phyloP scores from a whole-genome alignment of 2,797 vertebrate species.

The Pampus argenteus region DNA sequence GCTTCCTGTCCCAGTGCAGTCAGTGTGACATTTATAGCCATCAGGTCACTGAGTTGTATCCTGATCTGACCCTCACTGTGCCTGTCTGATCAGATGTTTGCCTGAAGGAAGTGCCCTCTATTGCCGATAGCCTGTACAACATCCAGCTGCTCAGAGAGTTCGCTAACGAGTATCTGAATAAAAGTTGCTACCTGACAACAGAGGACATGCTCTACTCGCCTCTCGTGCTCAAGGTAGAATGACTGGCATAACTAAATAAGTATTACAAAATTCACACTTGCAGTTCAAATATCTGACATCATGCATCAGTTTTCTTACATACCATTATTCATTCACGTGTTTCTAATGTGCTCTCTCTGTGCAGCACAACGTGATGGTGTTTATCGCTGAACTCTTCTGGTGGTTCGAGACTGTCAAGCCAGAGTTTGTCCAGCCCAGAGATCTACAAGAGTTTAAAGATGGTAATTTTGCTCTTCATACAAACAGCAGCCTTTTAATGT shows the following conservation, averaged over 20 bases:
- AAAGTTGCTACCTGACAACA: slow-evolving; percentile 94
- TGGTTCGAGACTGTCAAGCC: slow-evolving; percentile 99
- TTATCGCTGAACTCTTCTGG: slow-evolving; percentile 99
- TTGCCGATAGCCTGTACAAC: slow-evolving; percentile 97
- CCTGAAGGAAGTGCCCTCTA: slow-evolving; percentile 94
- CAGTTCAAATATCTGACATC: background rate
- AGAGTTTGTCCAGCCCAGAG: slow-evolving; percentile 95
- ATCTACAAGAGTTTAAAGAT: slow-evolving; percentile 94
- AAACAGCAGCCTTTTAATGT: background rate
- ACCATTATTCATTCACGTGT: background rate
- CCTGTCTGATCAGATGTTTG: slow-evolving; percentile 89
- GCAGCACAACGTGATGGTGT: slow-evolving; percentile 97
- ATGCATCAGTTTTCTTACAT: background rate
- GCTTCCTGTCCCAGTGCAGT: slow-evolving; percentile 38
- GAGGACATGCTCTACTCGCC: slow-evolving; percentile 98
- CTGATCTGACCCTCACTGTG: slow-evolving; percentile 53
- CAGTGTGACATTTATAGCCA: slow-evolving; percentile 68
- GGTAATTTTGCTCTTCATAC: slow-evolving; percentile 75
- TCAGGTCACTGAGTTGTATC: slow-evolving; percentile 55
- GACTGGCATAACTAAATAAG: background rate
- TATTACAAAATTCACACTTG: background rate
- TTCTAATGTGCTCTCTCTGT: slow-evolving; percentile 12
- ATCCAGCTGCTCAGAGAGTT: slow-evolving; percentile 96
- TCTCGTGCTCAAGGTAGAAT: slow-evolving; percentile 92
- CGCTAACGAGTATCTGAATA: slow-evolving; percentile 93